These are phyloP conservation scores for Saxidomus purpurata DNA, from an alignment of 1,140 invertebrate genomes.

Conservation along the genomic window DNA sequence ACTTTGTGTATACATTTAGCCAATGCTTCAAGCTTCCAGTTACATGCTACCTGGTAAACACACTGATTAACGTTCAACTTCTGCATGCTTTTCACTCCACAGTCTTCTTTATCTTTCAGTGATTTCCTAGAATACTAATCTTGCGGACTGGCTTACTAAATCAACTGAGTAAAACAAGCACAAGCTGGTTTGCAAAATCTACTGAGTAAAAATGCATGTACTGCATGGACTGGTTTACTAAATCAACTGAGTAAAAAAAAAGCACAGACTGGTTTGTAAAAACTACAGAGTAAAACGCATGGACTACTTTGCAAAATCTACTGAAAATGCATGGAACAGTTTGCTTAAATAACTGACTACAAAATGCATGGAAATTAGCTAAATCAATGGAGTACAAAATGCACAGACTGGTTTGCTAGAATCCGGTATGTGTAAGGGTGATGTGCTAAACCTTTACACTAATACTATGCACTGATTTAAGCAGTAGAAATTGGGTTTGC, in stretches of 20 bases:
- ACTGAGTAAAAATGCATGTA: not conserved
- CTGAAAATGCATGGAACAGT: not conserved
- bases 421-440: too few relatives aligned
- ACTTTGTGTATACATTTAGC: too few relatives aligned
- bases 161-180: not conserved
- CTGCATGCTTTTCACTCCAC: not conserved
- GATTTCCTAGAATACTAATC: conserved; percentile 58
- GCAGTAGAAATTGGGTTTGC: too few relatives aligned
- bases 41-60: too few relatives aligned
- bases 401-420: too few relatives aligned
- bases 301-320: not conserved
- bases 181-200: not conserved
- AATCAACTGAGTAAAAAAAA: not conserved
- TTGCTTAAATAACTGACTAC: not conserved
- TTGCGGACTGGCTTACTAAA: not conserved
- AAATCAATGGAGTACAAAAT: too few relatives aligned
- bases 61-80: too few relatives aligned
- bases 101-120: conserved; percentile 53
- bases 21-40: too few relatives aligned
- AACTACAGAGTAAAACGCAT: not conserved
- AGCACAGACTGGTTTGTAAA: not conserved
- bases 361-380: too few relatives aligned
- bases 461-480: too few relatives aligned
- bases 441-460: too few relatives aligned
- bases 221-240: not conserved